phyloP scores from a whole-genome alignment of 2,797 vertebrate genomes.

The Tympanoctomys barrerae region DNA sequence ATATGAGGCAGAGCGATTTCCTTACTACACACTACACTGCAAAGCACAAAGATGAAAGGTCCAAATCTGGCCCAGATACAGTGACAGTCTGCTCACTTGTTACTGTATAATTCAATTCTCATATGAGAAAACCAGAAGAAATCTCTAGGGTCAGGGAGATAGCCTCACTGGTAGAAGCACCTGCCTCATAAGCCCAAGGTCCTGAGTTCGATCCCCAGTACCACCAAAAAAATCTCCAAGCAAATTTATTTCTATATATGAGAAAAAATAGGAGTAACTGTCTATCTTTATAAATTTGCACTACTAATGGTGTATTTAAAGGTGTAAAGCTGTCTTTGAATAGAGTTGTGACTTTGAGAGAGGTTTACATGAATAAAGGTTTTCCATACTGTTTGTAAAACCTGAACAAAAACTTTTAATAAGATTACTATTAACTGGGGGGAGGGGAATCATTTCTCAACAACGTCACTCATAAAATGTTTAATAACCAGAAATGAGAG shows the following conservation, averaged over 20 bases:
- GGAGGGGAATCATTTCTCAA: slow-evolving; percentile 45
- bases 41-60: background rate
- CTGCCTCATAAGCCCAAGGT: no score
- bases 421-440: slow-evolving; percentile 21
- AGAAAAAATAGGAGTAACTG: slow-evolving; percentile 7
- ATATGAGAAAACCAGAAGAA: slow-evolving; percentile 27
- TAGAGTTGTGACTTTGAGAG: background rate
- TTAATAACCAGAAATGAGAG: slow-evolving; percentile 16
- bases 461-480: background rate
- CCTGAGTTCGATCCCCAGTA: no score
- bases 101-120: slow-evolving; percentile 30
- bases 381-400: slow-evolving; percentile 57
- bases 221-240: background rate
- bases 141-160: no score
- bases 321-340: background rate
- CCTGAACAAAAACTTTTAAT: slow-evolving; percentile 57
- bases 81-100: background rate
- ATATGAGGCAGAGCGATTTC: background rate
- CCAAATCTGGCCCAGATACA: background rate
- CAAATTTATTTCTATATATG: background rate
- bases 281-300: slow-evolving; percentile 23
- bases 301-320: background rate
- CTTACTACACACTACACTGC: background rate
- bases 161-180: no score
- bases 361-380: background rate